phyloP scores from a whole-genome alignment of 1,140 invertebrate species.

The Oreohelix idahoensis region DNA sequence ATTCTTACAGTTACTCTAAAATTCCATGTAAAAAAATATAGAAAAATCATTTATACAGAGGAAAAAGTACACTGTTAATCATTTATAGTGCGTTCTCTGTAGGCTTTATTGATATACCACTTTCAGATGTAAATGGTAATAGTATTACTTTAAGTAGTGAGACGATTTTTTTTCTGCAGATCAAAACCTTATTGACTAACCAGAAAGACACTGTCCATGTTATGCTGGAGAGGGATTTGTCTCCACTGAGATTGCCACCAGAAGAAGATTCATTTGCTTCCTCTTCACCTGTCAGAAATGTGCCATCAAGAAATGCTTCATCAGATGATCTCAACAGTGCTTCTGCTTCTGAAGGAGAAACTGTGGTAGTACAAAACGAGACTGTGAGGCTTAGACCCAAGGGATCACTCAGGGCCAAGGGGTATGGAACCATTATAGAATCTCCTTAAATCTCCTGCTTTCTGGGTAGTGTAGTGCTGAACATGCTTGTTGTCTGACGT shows the following conservation, averaged over 20 bases:
- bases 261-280: slow-evolving; percentile 57
- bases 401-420: slow-evolving; percentile 71
- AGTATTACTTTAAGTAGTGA: too few species aligned
- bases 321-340: slow-evolving; percentile 43
- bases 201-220: slow-evolving; percentile 75
- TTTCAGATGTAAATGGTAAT: too few species aligned
- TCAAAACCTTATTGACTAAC: slow-evolving; percentile 66
- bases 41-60: too few species aligned
- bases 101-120: too few species aligned
- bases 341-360: slow-evolving; percentile 60
- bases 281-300: slow-evolving; percentile 37
- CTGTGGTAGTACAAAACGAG: slow-evolving; percentile 61
- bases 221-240: slow-evolving; percentile 91
- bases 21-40: too few species aligned
- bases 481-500: too few species aligned
- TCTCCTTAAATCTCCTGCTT: too few species aligned
- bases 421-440: too few species aligned
- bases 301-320: slow-evolving; percentile 40
- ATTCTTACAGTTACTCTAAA: too few species aligned
- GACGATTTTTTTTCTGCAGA: slow-evolving; percentile 58
- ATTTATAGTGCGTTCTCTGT: too few species aligned
- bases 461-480: too few species aligned
- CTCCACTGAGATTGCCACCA: slow-evolving; percentile 77
- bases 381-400: slow-evolving; percentile 71
- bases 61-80: too few species aligned